Conservation (phyloP, 2,888 invertebrate genomes). For the Trilocha varians region DNA sequence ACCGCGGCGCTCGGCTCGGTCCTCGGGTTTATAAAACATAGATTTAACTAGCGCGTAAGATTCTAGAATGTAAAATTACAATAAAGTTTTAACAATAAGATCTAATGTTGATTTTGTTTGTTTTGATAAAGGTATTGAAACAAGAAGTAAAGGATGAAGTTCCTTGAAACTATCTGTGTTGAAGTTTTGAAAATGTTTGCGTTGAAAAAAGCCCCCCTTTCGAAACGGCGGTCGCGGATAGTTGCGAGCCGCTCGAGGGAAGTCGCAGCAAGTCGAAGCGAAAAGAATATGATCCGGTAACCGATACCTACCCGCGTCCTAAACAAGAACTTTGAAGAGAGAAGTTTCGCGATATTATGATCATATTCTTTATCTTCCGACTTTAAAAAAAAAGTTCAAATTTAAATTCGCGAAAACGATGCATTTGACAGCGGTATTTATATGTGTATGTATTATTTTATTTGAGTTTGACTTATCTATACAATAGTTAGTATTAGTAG, state of each 20-base stretch:
- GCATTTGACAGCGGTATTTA: conserved; percentile 38
- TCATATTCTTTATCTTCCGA: conserved; percentile 59
- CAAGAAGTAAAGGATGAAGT: conserved; percentile 88
- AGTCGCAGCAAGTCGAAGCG: conserved; percentile 50
- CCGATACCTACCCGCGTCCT: conserved; percentile 35
- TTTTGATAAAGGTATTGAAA: conserved; percentile 87
- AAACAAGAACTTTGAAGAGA: conserved; percentile 46
- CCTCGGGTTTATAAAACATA: conserved; percentile 4
- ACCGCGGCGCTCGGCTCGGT: background rate
- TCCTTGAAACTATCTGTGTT: conserved; percentile 72
- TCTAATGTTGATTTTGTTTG: conserved; percentile 83
- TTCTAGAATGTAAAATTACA: conserved; percentile 64
- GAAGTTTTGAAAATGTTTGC: conserved; percentile 71
- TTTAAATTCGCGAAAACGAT: too few species aligned
- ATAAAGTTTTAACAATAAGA: conserved; percentile 68
- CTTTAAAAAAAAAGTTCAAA: conserved; percentile 17
- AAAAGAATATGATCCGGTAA: conserved; percentile 68
- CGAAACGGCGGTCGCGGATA: conserved; percentile 60
- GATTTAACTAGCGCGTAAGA: conserved; percentile 46
- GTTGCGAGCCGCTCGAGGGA: conserved; percentile 42
- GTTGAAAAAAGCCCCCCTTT: conserved; percentile 61
- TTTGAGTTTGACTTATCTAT: conserved; percentile 41
- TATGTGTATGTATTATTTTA: conserved; percentile 42
- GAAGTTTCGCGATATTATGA: conserved; percentile 44
- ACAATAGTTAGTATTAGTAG: conserved; percentile 50